Base-by-base conservation (phyloP, 1,140 invertebrate genomes). In the Drosophila fuyamai region DNA sequence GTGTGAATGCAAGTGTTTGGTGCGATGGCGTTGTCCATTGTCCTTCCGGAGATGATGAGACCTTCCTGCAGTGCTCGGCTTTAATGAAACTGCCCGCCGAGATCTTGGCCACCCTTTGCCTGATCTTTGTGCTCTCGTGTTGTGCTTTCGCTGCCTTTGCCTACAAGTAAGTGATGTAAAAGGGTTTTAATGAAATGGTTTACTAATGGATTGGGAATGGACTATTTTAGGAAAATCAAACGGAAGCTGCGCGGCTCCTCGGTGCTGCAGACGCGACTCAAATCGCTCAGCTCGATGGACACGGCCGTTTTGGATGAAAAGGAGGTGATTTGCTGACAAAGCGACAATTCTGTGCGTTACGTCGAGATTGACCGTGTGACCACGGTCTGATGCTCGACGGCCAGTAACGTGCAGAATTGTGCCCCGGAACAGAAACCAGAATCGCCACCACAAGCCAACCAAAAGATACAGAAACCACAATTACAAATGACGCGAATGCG, bases 301-400 rank as follows among this genome's bases (percentile, higher is more conserved):
- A 96, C 96, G 55, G 95, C 95, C 60, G 96, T 96, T 74, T 95
- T 96, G 88, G 96, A 96, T 79, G 96, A 96, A 79, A 97, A 97
- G 92, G 96, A 97, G 93, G 96, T 97, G 93, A 97, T 97, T 94
- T 97, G 96, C 96, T 97, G 97, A 97, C 96, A 96, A 94, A 96
- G 95, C 95, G 96, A 97, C 94, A 96, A 96, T 96, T 97, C 96
- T 95, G 96, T 97, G 93, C 96, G 96, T 93, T 97, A 97, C 93
- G 96, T 97, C 89, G 96, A 97, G 93, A 95, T 97, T 72, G 97
- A 97, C 93, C 94, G 97, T 70, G 96, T 97, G 77, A 97, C 97
- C 79, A 97, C 96, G 57, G 97, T 97, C 94, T 97, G 96, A 97
- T 91, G 66, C 62, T 72, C 57, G 56, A 82, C 76, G 65, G 56